Conservation (phyloP, 2,797 vertebrate genomes). For the Bradypodion pumilum region DNA sequence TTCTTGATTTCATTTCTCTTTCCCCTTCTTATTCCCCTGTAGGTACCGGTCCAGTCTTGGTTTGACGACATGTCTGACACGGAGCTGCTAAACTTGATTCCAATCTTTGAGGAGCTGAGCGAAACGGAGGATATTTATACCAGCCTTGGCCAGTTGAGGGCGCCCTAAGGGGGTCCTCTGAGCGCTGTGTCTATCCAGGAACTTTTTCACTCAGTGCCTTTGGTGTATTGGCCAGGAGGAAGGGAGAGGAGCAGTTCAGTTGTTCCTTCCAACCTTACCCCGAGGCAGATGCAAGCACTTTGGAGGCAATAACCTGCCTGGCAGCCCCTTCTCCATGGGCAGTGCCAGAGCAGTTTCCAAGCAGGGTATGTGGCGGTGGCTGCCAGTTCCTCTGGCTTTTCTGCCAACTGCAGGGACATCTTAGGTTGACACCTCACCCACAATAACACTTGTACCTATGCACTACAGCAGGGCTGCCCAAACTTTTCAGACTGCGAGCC, state of each 20-base stretch:
- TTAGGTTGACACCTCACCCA: slow-evolving; percentile 2
- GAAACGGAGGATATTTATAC: slow-evolving; percentile 86
- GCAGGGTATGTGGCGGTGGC: slow-evolving; percentile 22
- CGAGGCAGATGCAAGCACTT: slow-evolving; percentile 38
- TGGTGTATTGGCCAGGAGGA: slow-evolving; percentile 56
- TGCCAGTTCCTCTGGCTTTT: slow-evolving; percentile 31
- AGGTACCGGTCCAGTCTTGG: slow-evolving; percentile 94
- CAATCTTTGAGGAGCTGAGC: slow-evolving; percentile 91
- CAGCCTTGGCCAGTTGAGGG: slow-evolving; percentile 86
- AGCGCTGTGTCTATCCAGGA: slow-evolving; percentile 55
- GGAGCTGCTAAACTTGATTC: slow-evolving; percentile 90
- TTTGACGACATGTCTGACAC: slow-evolving; percentile 91
- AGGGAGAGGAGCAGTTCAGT: slow-evolving; percentile 37
- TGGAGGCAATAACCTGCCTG: slow-evolving; percentile 35
- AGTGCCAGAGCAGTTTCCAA: slow-evolving; percentile 13
- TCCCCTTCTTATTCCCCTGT: background rate
- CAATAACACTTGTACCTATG: slow-evolving; percentile 18
- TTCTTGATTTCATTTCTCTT: background rate
- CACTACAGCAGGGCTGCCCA: no score
- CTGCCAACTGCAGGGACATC: slow-evolving; percentile 31
- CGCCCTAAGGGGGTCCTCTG: slow-evolving; percentile 70
- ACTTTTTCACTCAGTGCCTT: slow-evolving; percentile 73
- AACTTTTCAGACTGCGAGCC: no score
- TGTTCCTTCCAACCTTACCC: slow-evolving; percentile 24
- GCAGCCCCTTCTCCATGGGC: background rate